Evolutionary conservation across 2,888 invertebrate genomes (phyloP).

Genomic region (Pomacea canaliculata): DNA sequence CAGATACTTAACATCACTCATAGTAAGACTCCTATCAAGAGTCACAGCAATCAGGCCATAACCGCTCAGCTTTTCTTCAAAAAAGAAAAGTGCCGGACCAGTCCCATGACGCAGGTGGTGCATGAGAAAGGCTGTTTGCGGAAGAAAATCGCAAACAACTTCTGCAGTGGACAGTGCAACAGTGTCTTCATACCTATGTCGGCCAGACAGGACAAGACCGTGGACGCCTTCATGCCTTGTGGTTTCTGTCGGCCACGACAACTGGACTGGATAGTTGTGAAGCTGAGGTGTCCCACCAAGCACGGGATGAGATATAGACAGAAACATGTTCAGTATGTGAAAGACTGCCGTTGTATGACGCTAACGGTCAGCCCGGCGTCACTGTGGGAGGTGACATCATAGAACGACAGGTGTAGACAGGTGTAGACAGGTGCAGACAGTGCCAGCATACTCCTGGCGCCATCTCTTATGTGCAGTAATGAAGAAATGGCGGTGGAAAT

Average conservation of each 20-base stretch:
- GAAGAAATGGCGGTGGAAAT: too few relatives aligned
- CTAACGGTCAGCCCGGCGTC: slow-evolving; percentile 31
- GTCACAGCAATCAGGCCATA: too few relatives aligned
- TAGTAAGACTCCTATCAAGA: too few relatives aligned
- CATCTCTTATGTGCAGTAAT: neutral
- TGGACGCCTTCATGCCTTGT: slow-evolving; percentile 79
- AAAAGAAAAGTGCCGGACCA: slow-evolving; percentile 82
- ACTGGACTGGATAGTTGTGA: slow-evolving; percentile 78
- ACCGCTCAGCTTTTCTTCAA: slow-evolving; percentile 75
- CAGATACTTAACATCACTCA: too few relatives aligned
- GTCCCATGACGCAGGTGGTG: slow-evolving; percentile 79
- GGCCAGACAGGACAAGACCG: slow-evolving; percentile 55
- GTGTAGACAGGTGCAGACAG: neutral
- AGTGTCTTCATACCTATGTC: slow-evolving; percentile 82
- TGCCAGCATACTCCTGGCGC: neutral
- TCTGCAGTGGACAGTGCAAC: slow-evolving; percentile 85
- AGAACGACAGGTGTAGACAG: neutral
- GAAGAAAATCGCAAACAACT: slow-evolving; percentile 77
- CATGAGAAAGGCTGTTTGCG: slow-evolving; percentile 80
- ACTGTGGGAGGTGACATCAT: neutral
- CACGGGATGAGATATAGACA: slow-evolving; percentile 75
- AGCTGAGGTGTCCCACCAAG: slow-evolving; percentile 76
- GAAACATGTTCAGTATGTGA: slow-evolving; percentile 78
- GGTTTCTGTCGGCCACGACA: slow-evolving; percentile 80
- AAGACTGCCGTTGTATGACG: slow-evolving; percentile 80